These are phyloP conservation scores for Hestina assimilis DNA, from an alignment of 1,140 invertebrate genomes.

Conservation along the genomic window DNA sequence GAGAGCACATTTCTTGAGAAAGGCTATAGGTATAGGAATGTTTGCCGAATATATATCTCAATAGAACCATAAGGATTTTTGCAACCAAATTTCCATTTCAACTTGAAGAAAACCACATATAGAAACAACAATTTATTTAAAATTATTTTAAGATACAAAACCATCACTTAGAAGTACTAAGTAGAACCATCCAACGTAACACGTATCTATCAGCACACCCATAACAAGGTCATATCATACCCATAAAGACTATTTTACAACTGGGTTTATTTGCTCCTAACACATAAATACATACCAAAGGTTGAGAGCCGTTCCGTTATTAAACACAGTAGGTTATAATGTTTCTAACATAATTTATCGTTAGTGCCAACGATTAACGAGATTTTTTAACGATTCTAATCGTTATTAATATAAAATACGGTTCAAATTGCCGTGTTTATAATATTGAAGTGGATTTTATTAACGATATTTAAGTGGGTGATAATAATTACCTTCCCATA, in stretches of 20 bases:
- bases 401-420: background rate
- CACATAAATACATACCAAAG: constrained; percentile 23
- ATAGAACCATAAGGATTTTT: no score
- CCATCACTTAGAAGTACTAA: background rate
- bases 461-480: constrained; percentile 26
- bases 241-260: constrained; percentile 25
- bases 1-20: no score
- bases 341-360: constrained; percentile 25
- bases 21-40: no score
- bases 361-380: constrained; percentile 15
- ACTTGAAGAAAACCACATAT: no score
- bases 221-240: constrained; percentile 20
- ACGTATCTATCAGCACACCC: constrained; percentile 12
- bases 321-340: constrained; percentile 25
- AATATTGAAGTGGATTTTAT: constrained; percentile 23
- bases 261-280: constrained; percentile 21
- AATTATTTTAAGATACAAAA: background rate
- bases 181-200: constrained; percentile 1
- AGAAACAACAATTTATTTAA: no score
- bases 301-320: constrained; percentile 23
- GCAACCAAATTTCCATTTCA: no score
- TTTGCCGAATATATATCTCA: no score
- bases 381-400: constrained; percentile 9
- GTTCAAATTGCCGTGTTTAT: constrained; percentile 3
- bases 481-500: constrained; percentile 17